phyloP scores from a whole-genome alignment of 2,888 invertebrate genomes.

The Ochropleura plecta region DNA sequence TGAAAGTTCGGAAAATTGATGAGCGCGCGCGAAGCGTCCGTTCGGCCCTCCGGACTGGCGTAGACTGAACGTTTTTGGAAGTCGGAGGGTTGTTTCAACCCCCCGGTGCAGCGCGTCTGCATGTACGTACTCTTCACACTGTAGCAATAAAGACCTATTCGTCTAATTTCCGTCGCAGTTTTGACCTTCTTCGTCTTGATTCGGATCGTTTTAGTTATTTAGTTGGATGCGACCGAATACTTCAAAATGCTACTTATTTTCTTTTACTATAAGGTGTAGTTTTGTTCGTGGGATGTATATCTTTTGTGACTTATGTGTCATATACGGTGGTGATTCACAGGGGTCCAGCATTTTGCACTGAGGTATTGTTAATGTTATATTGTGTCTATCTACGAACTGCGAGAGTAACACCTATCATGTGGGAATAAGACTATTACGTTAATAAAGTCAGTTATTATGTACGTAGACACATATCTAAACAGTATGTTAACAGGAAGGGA shows the following conservation, averaged over 20 bases:
- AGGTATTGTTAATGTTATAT: constrained; percentile 50
- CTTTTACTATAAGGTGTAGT: constrained; percentile 35
- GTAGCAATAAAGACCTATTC: constrained; percentile 72
- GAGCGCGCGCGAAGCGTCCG: constrained; percentile 66
- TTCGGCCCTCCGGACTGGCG: constrained; percentile 66
- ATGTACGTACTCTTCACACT: constrained; percentile 66
- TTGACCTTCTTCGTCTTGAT: constrained; percentile 77
- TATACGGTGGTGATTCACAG: constrained; percentile 60
- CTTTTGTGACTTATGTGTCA: constrained; percentile 48
- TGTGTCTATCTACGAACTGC: constrained; percentile 18
- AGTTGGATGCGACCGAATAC: constrained; percentile 44
- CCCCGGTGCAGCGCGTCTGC: constrained; percentile 74
- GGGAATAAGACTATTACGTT: constrained; percentile 20
- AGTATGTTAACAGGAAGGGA: neutral
- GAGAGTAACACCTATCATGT: neutral
- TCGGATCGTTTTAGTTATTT: constrained; percentile 72
- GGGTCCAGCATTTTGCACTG: constrained; percentile 57
- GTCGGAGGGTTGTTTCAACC: constrained; percentile 71
- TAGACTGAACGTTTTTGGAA: constrained; percentile 72
- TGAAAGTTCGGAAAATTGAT: constrained; percentile 66
- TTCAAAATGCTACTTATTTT: constrained; percentile 35
- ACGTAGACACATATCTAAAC: neutral
- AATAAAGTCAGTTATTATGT: neutral
- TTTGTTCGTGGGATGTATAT: constrained; percentile 27
- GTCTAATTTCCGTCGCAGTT: constrained; percentile 76